These are phyloP conservation scores for Drosophila infuscata DNA, from an alignment of 2,888 invertebrate genomes.

Conservation along the genomic window DNA sequence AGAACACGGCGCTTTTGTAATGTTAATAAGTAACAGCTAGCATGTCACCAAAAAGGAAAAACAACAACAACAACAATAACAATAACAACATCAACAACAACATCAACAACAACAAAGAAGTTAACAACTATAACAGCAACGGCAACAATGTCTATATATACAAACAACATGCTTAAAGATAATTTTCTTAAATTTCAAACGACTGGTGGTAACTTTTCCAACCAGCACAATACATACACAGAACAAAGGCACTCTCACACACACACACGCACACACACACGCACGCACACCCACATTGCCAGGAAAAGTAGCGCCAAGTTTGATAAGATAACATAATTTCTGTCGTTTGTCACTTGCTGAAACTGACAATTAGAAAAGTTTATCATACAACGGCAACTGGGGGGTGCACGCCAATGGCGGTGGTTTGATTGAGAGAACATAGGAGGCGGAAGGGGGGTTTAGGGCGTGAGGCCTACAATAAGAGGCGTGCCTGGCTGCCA, in stretches of 20 bases:
- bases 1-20: constrained; percentile 72
- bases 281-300: constrained; percentile 33
- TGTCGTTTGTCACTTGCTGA: constrained; percentile 81
- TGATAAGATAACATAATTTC: constrained; percentile 82
- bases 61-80: constrained; percentile 34
- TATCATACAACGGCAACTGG: constrained; percentile 69
- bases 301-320: constrained; percentile 71
- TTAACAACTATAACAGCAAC: constrained; percentile 27
- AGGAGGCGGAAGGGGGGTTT: neutral
- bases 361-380: constrained; percentile 82
- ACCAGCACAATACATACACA: constrained; percentile 42
- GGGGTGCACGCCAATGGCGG: constrained; percentile 28
- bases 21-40: constrained; percentile 68
- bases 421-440: neutral
- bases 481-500: constrained; percentile 37
- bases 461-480: constrained; percentile 63
- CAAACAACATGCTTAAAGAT: constrained; percentile 63
- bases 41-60: constrained; percentile 30
- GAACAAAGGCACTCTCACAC: neutral
- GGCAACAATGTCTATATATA: constrained; percentile 24
- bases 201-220: constrained; percentile 41
- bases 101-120: neutral
- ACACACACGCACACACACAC: neutral
- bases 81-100: constrained; percentile 18
- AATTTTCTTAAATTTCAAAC: constrained; percentile 71